Evolutionary conservation across 2,113 vertebrate genomes (phyloP), one percentile per base, ranked within the genome.

Genomic region (Prunella himalayana): DNA sequence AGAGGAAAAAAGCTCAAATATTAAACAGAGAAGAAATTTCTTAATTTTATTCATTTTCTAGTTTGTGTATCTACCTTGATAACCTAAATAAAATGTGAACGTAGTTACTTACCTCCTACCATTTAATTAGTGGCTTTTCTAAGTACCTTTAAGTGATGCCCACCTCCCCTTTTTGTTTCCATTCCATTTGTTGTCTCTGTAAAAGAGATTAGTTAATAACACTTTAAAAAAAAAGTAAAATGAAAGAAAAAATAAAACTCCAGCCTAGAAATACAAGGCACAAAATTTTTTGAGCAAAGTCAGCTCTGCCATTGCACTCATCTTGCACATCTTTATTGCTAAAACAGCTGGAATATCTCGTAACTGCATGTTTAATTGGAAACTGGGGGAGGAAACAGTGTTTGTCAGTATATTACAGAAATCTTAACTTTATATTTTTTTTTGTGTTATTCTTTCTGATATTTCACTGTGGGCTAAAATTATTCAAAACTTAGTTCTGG

Each of bases 141-240:
- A 68, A 61, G 27, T 63, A 63, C 7, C 5, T 31, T 80, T n/a
- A 24, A 81, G 7, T 61, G 5, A 37, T 59, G 31, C 12, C 3
- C 3, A 7, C 0, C 0, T 3, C 1, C 12, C 1, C 2, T 2
- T 4, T 23, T 35, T 57, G 76, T 64, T 57, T 10, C 19, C 6
- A 2, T 78, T 81, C 25, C n/a, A 5, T 35, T 23, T 44, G 16
- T 72, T 50, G 39, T 72, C 41, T 64, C 44, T 56, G 11, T 70
- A 59, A 70, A 91, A 91, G n/a, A 13, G 11, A 42, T 72, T 41
- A 23, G 20, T 84, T 93, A 86, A 69, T 69, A n/a, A 78, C 28
- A 23, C 50, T 81, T 91, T 0, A 21, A 80, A 82, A 91, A 56
- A 80, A 80, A 57, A 11, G 3, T 37, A 31, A 31, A 66, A 17